Conservation (phyloP, 2,797 vertebrate genomes). For the Ctenopoma kingsleyae region DNA sequence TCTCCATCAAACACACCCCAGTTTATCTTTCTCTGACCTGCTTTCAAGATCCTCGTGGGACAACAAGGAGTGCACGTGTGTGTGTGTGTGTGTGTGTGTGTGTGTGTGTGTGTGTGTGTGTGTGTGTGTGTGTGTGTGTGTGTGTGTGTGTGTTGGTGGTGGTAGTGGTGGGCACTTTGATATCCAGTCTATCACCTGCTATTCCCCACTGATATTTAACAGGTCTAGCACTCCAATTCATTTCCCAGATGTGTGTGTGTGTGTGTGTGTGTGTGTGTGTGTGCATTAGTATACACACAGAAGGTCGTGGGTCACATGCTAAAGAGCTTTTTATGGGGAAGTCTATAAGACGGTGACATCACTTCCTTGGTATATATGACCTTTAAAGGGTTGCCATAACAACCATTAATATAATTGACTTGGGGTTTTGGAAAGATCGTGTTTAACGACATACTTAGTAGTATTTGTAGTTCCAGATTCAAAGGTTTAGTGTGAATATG, state of each 20-base stretch:
- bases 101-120: too few species aligned
- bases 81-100: too few species aligned
- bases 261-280: conserved; percentile 9
- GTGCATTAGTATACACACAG: conserved; percentile 18
- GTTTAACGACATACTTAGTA: neutral
- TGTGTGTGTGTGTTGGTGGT: conserved; percentile 18
- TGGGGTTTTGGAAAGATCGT: conserved; percentile 12
- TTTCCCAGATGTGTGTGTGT: conserved; percentile 15
- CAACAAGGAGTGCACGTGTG: neutral
- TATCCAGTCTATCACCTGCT: conserved; percentile 63
- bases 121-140: conserved; percentile 12
- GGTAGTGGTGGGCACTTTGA: conserved; percentile 24
- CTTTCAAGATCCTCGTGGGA: conserved; percentile 27
- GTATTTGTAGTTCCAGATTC: neutral
- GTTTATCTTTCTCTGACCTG: conserved; percentile 23
- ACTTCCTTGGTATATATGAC: conserved; percentile 33
- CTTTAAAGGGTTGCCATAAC: conserved; percentile 31
- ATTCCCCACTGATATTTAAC: conserved; percentile 38
- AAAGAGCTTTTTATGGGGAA: conserved; percentile 32
- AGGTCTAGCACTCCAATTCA: conserved; percentile 43
- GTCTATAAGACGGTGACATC: conserved; percentile 44
- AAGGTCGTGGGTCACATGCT: conserved; percentile 55
- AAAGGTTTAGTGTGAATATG: neutral
- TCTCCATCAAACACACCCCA: conserved; percentile 23
- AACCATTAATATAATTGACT: conserved; percentile 15